phyloP scores from a whole-genome alignment of 2,797 vertebrate species.

The Phataginus tetradactyla region DNA sequence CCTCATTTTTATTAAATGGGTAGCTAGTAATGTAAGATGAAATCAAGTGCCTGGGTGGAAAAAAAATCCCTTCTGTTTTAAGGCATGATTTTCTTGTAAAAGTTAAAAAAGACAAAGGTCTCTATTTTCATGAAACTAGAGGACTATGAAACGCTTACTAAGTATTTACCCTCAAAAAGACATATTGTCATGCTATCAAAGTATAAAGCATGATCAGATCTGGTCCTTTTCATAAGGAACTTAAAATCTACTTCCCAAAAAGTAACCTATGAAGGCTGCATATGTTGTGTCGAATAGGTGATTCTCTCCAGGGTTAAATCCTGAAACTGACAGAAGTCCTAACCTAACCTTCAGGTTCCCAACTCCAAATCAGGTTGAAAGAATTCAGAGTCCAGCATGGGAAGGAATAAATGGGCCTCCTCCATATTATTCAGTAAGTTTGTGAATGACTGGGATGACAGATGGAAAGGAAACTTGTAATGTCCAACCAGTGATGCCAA shows the following conservation, averaged over 20 bases:
- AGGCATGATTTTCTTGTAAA: conserved; percentile 36
- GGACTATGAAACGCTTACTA: conserved; percentile 8
- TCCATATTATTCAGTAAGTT: not conserved
- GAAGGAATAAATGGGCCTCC: not conserved
- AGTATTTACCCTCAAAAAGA: not conserved
- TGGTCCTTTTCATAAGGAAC: not conserved
- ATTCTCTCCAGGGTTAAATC: not conserved
- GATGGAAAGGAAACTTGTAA: not conserved
- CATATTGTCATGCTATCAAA: not conserved
- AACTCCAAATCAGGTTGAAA: not conserved
- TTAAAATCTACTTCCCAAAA: not conserved
- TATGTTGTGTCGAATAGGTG: not conserved
- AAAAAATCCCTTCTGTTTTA: conserved; percentile 13
- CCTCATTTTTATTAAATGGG: not conserved
- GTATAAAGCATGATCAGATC: not conserved
- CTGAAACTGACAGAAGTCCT: not conserved
- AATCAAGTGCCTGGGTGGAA: not conserved
- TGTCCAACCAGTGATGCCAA: not conserved
- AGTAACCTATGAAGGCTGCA: conserved; percentile 33
- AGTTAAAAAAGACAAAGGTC: not conserved
- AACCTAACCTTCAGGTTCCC: not conserved
- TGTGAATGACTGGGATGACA: not conserved
- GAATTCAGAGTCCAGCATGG: not conserved
- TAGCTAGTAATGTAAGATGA: not conserved
- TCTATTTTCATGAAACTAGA: conserved; percentile 47